These are phyloP conservation scores for Xerus rutilus DNA, from an alignment of 2,797 vertebrate species.

Conservation along the genomic window DNA sequence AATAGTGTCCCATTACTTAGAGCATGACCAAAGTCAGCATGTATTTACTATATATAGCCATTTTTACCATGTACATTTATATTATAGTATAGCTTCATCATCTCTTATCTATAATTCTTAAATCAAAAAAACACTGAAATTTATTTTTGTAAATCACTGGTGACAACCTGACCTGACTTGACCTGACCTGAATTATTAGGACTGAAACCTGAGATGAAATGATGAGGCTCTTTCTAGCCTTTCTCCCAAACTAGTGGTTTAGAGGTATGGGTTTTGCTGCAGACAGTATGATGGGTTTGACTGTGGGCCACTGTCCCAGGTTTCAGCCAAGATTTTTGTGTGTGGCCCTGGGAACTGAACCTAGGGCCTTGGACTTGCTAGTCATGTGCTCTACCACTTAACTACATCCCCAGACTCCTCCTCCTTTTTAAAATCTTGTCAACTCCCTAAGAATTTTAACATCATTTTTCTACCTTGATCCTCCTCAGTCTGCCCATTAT, in stretches of 20 bases:
- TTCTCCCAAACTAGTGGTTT: neutral
- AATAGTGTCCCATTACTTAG: neutral
- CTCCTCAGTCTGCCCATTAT: neutral
- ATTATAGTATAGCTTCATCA: neutral
- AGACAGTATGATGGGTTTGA: neutral
- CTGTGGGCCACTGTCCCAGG: neutral
- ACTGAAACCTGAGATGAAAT: neutral
- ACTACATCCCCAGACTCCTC: too few relatives aligned
- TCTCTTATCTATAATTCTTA: neutral
- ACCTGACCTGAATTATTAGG: neutral
- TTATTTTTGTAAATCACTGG: neutral
- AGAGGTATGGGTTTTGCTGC: neutral
- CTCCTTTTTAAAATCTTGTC: neutral
- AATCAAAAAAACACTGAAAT: neutral
- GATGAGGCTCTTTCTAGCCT: neutral
- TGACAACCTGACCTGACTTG: too few relatives aligned
- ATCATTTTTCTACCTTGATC: neutral
- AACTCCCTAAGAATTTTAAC: neutral
- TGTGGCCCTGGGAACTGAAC: too few relatives aligned
- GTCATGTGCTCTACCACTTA: too few relatives aligned
- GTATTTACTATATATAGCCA: neutral
- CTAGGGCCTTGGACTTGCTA: too few relatives aligned
- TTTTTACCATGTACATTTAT: neutral
- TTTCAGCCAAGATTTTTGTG: neutral
- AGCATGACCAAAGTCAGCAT: neutral